phyloP scores from a whole-genome alignment of 2,113 vertebrate genomes.

The Pteruthius melanotis region DNA sequence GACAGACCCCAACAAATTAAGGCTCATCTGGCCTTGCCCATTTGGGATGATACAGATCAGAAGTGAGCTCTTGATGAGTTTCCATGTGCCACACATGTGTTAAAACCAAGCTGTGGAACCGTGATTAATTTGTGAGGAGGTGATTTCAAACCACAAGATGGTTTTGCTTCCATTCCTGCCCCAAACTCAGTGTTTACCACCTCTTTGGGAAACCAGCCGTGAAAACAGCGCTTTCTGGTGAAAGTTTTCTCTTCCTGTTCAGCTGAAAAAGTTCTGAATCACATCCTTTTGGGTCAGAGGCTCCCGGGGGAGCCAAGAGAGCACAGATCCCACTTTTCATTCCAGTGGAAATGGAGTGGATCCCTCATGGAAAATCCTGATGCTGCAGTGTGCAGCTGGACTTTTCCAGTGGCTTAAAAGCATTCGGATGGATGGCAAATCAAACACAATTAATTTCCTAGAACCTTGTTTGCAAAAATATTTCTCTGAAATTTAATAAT shows the following conservation, averaged over 20 bases:
- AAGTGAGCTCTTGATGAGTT: neutral
- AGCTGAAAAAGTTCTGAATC: neutral
- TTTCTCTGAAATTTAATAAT: neutral
- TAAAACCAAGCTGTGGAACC: neutral
- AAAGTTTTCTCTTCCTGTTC: neutral
- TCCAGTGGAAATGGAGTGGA: neutral
- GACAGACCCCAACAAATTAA: neutral
- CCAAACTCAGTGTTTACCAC: neutral
- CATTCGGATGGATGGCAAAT: neutral
- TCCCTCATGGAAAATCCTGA: neutral
- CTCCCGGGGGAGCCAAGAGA: neutral
- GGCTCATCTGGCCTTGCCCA: rapidly evolving
- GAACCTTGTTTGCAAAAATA: neutral
- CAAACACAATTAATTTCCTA: neutral
- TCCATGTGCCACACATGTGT: rapidly evolving
- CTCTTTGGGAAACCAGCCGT: neutral
- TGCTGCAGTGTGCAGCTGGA: neutral
- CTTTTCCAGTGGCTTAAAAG: neutral
- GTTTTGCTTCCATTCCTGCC: neutral
- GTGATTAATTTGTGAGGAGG: neutral
- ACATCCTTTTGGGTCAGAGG: neutral
- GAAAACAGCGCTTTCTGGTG: neutral
- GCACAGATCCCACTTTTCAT: neutral
- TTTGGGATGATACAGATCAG: neutral
- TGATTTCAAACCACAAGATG: neutral